Conservation (phyloP, 2,888 invertebrate genomes). For the Cephus runcator region DNA sequence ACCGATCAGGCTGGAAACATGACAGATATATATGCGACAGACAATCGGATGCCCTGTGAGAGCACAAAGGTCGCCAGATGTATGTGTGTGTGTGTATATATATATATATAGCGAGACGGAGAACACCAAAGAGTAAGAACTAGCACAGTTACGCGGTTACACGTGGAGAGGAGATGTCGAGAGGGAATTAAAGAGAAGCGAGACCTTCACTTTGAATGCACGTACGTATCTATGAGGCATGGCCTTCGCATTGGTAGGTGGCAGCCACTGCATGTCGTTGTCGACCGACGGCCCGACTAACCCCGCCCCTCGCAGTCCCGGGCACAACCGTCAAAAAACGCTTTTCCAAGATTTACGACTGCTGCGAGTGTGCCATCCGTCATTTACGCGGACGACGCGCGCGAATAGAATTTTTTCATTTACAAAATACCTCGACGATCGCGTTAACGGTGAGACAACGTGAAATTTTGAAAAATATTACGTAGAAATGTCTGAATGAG, state of each 20-base stretch:
- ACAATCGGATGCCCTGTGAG: not conserved
- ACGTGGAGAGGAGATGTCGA: conserved; percentile 24
- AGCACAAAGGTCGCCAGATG: not conserved
- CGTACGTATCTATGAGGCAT: conserved; percentile 11
- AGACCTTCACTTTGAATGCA: conserved; percentile 31
- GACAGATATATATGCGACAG: not conserved
- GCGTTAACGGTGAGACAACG: too few relatives aligned
- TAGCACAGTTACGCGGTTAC: conserved; percentile 9
- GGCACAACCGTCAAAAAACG: not conserved
- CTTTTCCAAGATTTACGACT: not conserved
- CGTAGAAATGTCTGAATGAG: too few relatives aligned
- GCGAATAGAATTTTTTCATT: too few relatives aligned
- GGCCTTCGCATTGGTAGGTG: conserved; percentile 30
- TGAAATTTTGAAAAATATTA: too few relatives aligned
- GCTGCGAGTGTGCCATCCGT: not conserved
- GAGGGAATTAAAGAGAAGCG: conserved; percentile 34
- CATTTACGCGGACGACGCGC: not conserved
- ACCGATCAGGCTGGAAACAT: not conserved
- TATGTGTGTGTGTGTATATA: not conserved
- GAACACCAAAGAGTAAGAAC: not conserved
- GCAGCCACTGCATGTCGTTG: not conserved
- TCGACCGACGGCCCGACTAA: not conserved
- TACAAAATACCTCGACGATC: too few relatives aligned
- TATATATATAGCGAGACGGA: not conserved
- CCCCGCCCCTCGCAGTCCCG: not conserved